These are phyloP conservation scores for Strix uralensis DNA, from an alignment of 2,113 vertebrate genomes.

Conservation along the genomic window DNA sequence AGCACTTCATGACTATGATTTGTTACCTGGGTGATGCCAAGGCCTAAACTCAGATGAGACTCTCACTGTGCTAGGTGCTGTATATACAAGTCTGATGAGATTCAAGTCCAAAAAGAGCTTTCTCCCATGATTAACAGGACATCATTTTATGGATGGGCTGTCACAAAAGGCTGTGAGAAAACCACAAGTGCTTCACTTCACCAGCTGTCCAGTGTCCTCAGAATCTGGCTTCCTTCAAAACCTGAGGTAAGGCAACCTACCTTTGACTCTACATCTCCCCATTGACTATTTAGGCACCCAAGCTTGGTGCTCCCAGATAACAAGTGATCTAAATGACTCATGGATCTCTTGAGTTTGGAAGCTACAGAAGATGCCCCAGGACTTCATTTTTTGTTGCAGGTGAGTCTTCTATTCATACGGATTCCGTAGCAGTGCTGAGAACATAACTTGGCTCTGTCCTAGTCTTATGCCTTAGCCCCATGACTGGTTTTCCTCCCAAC, in stretches of 20 bases:
- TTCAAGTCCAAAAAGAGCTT: neutral
- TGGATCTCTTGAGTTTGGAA: neutral
- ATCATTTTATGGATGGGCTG: neutral
- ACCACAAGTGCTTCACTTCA: neutral
- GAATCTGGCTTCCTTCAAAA: neutral
- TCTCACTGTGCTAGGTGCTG: neutral
- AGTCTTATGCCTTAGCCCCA: neutral
- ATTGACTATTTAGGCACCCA: neutral
- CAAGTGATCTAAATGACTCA: neutral
- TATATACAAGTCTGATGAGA: neutral
- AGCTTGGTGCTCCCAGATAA: neutral
- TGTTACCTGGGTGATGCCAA: neutral
- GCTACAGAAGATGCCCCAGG: neutral
- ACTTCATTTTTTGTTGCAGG: neutral
- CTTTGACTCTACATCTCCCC: neutral
- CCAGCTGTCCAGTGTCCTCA: neutral
- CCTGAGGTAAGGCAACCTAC: neutral
- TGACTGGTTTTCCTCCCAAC: neutral
- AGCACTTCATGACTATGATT: neutral
- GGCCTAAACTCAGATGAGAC: neutral
- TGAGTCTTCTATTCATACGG: neutral
- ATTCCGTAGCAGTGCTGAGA: neutral
- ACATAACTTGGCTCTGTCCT: neutral
- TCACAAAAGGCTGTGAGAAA: neutral
- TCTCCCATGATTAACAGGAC: neutral